These are phyloP conservation scores for Diplolepis rosae DNA, from an alignment of 2,888 invertebrate species.

Conservation along the genomic window DNA sequence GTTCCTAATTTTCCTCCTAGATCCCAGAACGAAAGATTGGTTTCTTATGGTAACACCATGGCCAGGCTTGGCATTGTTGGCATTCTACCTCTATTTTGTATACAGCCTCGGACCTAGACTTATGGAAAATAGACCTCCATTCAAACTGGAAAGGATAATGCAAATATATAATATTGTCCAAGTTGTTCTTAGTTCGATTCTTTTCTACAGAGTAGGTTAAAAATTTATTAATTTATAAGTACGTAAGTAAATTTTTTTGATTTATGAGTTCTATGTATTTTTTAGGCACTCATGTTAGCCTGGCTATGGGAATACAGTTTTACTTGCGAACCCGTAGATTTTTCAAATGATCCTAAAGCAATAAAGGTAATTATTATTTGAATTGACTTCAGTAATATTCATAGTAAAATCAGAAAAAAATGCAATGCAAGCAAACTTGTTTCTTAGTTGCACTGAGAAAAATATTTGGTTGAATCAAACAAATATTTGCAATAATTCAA, in stretches of 20 bases:
- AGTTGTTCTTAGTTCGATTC: constrained; percentile 77
- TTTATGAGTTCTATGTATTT: constrained; percentile 46
- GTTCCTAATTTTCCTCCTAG: constrained; percentile 71
- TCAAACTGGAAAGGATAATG: constrained; percentile 79
- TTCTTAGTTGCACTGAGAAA: too few species aligned
- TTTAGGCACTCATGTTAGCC: constrained; percentile 57
- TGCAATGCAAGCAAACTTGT: too few species aligned
- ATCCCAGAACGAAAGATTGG: constrained; percentile 80
- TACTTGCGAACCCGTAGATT: constrained; percentile 83
- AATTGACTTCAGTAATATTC: constrained; percentile 4
- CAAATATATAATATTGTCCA: constrained; percentile 82
- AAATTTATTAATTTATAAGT: neutral
- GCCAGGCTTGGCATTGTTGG: constrained; percentile 76
- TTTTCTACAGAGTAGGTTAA: constrained; percentile 76
- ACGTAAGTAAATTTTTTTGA: neutral
- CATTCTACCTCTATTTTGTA: constrained; percentile 82
- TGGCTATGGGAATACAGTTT: constrained; percentile 77
- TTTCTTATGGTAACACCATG: constrained; percentile 81
- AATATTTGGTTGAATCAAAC: too few species aligned
- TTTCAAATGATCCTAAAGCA: constrained; percentile 78
- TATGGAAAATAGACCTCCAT: constrained; percentile 81
- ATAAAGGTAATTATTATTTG: constrained; percentile 72
- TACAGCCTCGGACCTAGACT: constrained; percentile 82
- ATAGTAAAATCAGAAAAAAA: too few species aligned
- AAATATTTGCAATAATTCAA: too few species aligned